A percentile compares a stretch with the other conserved stretches of the same genome.
Conservation (phyloP, 2,888 invertebrate species). For the Melipona bicolor region DNA sequence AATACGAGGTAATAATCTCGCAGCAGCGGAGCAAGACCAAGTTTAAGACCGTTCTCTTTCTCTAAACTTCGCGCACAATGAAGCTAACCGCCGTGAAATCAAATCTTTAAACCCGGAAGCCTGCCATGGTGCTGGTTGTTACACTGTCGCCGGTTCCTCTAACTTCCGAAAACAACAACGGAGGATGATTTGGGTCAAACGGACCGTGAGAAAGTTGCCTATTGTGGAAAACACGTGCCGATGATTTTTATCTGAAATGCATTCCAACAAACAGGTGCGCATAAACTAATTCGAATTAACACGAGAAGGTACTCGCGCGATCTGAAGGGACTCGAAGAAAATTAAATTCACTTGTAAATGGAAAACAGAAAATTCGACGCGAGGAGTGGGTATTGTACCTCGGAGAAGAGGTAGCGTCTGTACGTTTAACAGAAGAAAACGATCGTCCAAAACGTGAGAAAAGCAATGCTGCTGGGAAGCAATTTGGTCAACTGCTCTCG, state of each 20-base stretch:
- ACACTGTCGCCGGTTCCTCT: not conserved
- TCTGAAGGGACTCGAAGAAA: constrained; percentile 1
- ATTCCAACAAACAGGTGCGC: not conserved
- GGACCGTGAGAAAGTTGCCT: not conserved
- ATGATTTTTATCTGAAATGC: not conserved
- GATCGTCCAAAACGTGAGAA: not conserved
- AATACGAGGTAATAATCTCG: constrained; percentile 36
- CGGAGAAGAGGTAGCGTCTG: not conserved
- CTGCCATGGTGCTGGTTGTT: not conserved
- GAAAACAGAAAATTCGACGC: constrained; percentile 14
- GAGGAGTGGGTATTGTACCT: not conserved
- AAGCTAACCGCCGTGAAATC: constrained; percentile 5
- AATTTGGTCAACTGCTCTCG: not conserved
- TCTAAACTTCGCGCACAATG: not conserved
- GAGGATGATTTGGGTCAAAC: not conserved
- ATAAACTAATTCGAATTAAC: not conserved
- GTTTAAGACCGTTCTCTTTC: constrained; percentile 15
- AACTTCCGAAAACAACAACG: not conserved
- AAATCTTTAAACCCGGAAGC: not conserved
- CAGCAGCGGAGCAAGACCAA: constrained; percentile 5
- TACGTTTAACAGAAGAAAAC: not conserved
- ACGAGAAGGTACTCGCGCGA: constrained; percentile 19
- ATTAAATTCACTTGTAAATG: constrained; percentile 13
- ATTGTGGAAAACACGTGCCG: not conserved
- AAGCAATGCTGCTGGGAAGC: not conserved